Conservation (phyloP, 2,113 vertebrate genomes). For the Menidia beryllina region DNA sequence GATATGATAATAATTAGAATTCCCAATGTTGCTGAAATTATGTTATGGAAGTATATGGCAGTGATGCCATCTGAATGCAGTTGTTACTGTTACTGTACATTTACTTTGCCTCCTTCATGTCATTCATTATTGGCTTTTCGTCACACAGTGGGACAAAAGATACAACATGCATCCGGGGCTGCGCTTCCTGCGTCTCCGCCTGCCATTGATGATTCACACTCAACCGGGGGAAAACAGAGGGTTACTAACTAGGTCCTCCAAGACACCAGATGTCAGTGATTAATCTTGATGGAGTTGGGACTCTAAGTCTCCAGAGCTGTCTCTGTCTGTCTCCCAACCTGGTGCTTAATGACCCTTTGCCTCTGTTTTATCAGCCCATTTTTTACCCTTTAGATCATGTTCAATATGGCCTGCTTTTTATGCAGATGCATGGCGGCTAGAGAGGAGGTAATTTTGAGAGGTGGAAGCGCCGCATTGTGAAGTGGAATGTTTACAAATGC, state of each 20-base stretch:
- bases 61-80: not conserved
- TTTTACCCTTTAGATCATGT: conserved; percentile 70
- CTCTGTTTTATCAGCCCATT: conserved; percentile 72
- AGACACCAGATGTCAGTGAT: conserved; percentile 81
- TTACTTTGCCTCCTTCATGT: conserved; percentile 34
- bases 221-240: conserved; percentile 71
- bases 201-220: conserved; percentile 77
- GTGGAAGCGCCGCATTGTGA: conserved; percentile 7
- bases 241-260: conserved; percentile 80
- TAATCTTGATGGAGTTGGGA: conserved; percentile 80
- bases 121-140: conserved; percentile 60
- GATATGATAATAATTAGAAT: not conserved
- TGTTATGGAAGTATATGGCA: conserved; percentile 23
- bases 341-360: conserved; percentile 78
- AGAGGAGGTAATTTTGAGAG: conserved; percentile 1
- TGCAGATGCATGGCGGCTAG: conserved; percentile 52
- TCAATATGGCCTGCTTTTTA: conserved; percentile 51
- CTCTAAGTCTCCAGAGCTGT: conserved; percentile 69
- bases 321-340: conserved; percentile 70
- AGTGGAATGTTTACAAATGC: not conserved
- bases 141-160: conserved; percentile 74
- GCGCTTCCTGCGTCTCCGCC: conserved; percentile 59
- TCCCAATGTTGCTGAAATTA: not conserved
- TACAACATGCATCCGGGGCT: conserved; percentile 62
- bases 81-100: conserved; percentile 39